Percentiles rank a stretch among this genome's conserved stretches.
These are phyloP conservation scores for Typhlichthys subterraneus DNA, from an alignment of 2,797 vertebrate species.

Conservation along the genomic window DNA sequence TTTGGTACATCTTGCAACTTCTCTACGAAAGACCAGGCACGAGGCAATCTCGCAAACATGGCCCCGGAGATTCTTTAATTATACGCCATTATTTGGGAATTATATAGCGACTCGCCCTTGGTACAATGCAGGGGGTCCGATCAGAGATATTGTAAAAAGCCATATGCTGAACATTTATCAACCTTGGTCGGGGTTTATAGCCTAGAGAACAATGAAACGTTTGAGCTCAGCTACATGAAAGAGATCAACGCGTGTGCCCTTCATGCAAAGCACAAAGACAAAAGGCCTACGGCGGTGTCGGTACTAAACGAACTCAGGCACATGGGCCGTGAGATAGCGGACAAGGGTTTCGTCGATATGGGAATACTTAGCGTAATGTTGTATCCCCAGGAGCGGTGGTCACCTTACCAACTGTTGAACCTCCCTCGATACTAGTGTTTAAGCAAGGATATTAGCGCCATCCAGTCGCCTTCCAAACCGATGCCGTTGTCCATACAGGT, in stretches of 20 bases:
- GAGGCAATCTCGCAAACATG: neutral
- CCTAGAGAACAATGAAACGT: neutral
- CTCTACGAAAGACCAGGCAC: neutral
- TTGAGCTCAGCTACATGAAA: neutral
- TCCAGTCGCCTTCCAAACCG: too few relatives aligned
- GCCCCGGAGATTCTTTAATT: too few relatives aligned
- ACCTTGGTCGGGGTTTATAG: neutral
- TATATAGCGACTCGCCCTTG: too few relatives aligned
- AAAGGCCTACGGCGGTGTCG: neutral
- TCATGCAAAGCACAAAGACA: neutral
- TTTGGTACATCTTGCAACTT: neutral
- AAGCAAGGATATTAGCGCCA: too few relatives aligned
- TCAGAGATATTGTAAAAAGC: neutral
- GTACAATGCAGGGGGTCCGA: neutral
- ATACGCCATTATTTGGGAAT: too few relatives aligned
- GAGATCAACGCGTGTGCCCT: neutral
- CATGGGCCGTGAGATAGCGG: neutral
- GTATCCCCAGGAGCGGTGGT: neutral
- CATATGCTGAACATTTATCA: neutral
- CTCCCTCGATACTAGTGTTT: too few relatives aligned
- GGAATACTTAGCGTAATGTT: neutral
- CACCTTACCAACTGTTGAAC: neutral
- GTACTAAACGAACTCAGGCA: neutral
- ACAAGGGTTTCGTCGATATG: neutral
- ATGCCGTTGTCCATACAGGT: too few relatives aligned